Base-by-base conservation (phyloP, 1,140 invertebrate species). In the Phocides pigmalion region DNA sequence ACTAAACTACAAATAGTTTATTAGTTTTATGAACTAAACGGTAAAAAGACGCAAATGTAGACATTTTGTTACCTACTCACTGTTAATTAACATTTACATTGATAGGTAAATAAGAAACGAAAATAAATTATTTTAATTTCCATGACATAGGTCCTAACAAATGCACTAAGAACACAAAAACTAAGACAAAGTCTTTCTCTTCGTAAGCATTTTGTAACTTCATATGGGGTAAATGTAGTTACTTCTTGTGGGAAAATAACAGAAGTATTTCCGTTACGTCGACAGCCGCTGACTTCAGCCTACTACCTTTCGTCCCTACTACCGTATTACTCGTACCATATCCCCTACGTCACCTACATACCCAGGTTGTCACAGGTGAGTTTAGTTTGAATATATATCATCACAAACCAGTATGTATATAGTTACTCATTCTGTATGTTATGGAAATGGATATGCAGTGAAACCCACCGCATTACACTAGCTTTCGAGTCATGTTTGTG, bases 311-410 rank as follows among this genome's bases (percentile, higher is more conserved):
- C 80, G 37, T 81, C 82, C 50, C 68, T 81, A 46, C 70, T 80
- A 62, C 80, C 87, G 73, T 84, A 79, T 77, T 90, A 88, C 54
- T 42, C 39, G 41, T 58, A 59, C 79, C 70, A 82, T 78, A 68
- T 79, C 37, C 85, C 87, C 71, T 88, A 88, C 78, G 66, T 88
- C 63, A 71, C 81, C 42, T 89, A 88, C 66, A 77, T 83, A 76
- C 88, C 88, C 46, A 88, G 76, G 74, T 72, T 90, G 62, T 86
- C 85, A 28, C 85, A 89, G 86, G 88, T 90, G 76, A 89, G 88
- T 86, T 44, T 62, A n/a, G n/a, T n/a, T 54, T 32, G 28, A 22
- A 1, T 56, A 53, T 68, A 51, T 32, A 35, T 49, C 46, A 59
- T 49, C 53, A 59, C 42, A 28, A 50, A 20, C 17, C 15, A 28